Conservation (phyloP, 2,888 invertebrate species). For the Chloroclysta siterata region DNA sequence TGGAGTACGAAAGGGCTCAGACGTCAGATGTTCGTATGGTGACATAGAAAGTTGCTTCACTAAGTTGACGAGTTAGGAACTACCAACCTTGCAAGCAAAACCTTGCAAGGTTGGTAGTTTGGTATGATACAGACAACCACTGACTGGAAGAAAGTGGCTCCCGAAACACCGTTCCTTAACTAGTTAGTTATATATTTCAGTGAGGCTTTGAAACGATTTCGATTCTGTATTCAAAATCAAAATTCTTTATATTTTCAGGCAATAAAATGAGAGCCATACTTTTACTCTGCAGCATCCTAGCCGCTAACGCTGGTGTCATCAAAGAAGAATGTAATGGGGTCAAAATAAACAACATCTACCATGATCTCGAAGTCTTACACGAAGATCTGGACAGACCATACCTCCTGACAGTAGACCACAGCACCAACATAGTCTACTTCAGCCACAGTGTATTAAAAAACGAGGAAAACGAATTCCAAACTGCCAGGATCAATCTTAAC, state of each 20-base stretch:
- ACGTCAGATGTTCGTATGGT: too few relatives aligned
- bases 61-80: too few relatives aligned
- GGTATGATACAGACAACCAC: too few relatives aligned
- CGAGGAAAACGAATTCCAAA: conserved; percentile 56
- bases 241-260: conserved; percentile 7
- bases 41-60: too few relatives aligned
- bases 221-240: neutral
- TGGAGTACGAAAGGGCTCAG: too few relatives aligned
- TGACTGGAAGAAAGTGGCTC: too few relatives aligned
- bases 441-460: conserved; percentile 57
- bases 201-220: too few relatives aligned
- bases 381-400: conserved; percentile 63
- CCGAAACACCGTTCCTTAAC: too few relatives aligned
- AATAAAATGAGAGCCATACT: conserved; percentile 53
- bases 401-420: conserved; percentile 61
- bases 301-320: conserved; percentile 54
- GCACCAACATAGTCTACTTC: conserved; percentile 65
- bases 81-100: too few relatives aligned
- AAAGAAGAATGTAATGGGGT: conserved; percentile 57
- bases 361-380: conserved; percentile 59
- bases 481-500: conserved; percentile 62
- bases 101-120: too few relatives aligned
- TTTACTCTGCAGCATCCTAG: conserved; percentile 46
- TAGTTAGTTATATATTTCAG: too few relatives aligned
- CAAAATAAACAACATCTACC: conserved; percentile 51